phyloP scores from a whole-genome alignment of 2,888 invertebrate species.

The Mesoligia furuncula region DNA sequence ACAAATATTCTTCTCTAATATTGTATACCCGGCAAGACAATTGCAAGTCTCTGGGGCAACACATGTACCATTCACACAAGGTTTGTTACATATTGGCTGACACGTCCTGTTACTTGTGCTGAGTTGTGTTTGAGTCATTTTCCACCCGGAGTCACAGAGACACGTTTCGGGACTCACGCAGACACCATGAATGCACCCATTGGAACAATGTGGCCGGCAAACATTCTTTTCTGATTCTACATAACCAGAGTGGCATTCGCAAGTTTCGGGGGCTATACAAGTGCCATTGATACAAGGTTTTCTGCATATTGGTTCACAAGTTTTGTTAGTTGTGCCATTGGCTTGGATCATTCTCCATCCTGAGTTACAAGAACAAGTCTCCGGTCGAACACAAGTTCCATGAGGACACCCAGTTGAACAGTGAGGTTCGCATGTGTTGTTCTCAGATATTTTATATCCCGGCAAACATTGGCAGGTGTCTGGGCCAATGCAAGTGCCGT shows the following conservation, averaged over 20 bases:
- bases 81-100: slow-evolving; percentile 25
- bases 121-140: not conserved
- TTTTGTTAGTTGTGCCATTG: not conserved
- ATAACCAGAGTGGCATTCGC: slow-evolving; percentile 37
- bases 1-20: slow-evolving; percentile 18
- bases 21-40: slow-evolving; percentile 31
- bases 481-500: slow-evolving; percentile 34
- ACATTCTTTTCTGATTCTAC: not conserved
- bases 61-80: slow-evolving; percentile 36
- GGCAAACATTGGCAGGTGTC: slow-evolving; percentile 25
- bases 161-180: slow-evolving; percentile 36
- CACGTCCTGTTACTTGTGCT: not conserved
- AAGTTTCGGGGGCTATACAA: slow-evolving; percentile 47
- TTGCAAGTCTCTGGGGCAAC: slow-evolving; percentile 47
- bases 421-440: slow-evolving; percentile 44
- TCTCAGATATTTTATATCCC: slow-evolving; percentile 20
- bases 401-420: slow-evolving; percentile 59
- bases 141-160: slow-evolving; percentile 32
- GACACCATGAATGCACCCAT: slow-evolving; percentile 27
- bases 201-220: slow-evolving; percentile 37
- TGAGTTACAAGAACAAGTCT: slow-evolving; percentile 35
- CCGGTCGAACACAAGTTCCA: slow-evolving; percentile 54
- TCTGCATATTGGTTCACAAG: slow-evolving; percentile 27
- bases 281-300: slow-evolving; percentile 31
- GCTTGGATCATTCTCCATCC: slow-evolving; percentile 9